A percentile compares a stretch with the other conserved stretches of the same genome.
Conservation (phyloP, 2,113 vertebrate genomes). For the Paramisgurnus dabryanus region DNA sequence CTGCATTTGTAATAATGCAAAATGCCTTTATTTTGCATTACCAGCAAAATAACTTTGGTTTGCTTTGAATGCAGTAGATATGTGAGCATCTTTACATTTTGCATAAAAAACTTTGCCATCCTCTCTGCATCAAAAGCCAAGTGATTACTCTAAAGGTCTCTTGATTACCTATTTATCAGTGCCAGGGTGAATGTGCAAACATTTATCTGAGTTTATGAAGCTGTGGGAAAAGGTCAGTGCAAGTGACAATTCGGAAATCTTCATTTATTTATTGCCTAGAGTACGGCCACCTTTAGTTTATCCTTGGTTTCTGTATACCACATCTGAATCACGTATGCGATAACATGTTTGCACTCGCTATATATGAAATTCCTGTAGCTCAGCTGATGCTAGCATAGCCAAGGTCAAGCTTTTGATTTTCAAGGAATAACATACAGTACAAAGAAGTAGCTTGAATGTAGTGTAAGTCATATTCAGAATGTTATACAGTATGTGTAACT, state of each 20-base stretch:
- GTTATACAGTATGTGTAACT: no score
- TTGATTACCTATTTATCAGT: constrained; percentile 21
- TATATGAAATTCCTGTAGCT: no score
- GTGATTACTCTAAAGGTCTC: constrained; percentile 19
- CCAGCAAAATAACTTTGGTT: no score
- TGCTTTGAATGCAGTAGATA: background rate
- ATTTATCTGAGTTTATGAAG: constrained; percentile 18
- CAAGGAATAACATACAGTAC: no score
- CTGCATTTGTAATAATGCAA: no score
- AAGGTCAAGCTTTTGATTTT: no score
- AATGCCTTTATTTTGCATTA: no score
- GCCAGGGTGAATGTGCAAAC: background rate
- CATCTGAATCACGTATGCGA: background rate
- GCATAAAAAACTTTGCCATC: constrained; percentile 4
- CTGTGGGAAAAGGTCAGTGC: constrained; percentile 1
- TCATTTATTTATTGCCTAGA: constrained; percentile 2
- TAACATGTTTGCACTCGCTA: no score
- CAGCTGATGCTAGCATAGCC: no score
- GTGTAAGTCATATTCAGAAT: no score
- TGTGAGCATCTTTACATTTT: constrained; percentile 3
- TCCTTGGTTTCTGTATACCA: background rate
- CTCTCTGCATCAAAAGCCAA: constrained; percentile 2
- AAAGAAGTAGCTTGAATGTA: background rate
- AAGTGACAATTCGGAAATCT: background rate
- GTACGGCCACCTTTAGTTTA: background rate